phyloP scores from a whole-genome alignment of 2,888 invertebrate species.

The Eupithecia insigniata region DNA sequence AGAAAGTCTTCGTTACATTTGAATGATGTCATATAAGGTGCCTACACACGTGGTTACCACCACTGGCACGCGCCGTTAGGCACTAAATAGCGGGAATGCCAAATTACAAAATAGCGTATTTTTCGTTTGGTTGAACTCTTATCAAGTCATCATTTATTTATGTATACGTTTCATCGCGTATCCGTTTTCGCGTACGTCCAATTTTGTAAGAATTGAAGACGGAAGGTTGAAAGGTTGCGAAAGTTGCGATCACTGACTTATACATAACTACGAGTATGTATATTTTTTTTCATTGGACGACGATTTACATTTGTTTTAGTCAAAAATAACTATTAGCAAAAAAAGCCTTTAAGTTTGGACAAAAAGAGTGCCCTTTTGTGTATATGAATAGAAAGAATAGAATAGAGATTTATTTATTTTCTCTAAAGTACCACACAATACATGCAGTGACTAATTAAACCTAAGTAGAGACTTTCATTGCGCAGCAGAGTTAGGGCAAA shows the following conservation, averaged over 20 bases:
- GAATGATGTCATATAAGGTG: background rate
- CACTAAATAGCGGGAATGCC: slow-evolving; percentile 20
- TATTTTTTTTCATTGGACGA: too few relatives aligned
- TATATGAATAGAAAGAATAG: too few relatives aligned
- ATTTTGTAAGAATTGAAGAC: background rate
- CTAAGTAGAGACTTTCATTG: too few relatives aligned
- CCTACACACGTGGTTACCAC: slow-evolving; percentile 6
- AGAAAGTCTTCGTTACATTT: background rate
- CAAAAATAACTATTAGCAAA: too few relatives aligned
- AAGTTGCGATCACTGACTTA: background rate
- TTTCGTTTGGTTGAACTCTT: background rate
- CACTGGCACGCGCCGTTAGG: slow-evolving; percentile 26
- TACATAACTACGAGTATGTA: background rate
- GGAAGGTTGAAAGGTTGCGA: background rate
- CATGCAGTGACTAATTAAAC: too few relatives aligned
- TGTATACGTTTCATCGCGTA: background rate
- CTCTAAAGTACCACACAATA: too few relatives aligned
- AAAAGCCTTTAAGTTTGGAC: too few relatives aligned
- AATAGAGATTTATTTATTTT: too few relatives aligned
- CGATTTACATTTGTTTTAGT: too few relatives aligned
- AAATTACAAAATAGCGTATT: slow-evolving; percentile 16
- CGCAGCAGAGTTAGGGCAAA: too few relatives aligned
- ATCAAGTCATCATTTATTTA: slow-evolving; percentile 4
- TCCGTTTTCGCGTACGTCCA: background rate
- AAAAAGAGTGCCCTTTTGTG: too few relatives aligned